Conservation (phyloP, 2,113 vertebrate species). For the Lipophrys pholis region DNA sequence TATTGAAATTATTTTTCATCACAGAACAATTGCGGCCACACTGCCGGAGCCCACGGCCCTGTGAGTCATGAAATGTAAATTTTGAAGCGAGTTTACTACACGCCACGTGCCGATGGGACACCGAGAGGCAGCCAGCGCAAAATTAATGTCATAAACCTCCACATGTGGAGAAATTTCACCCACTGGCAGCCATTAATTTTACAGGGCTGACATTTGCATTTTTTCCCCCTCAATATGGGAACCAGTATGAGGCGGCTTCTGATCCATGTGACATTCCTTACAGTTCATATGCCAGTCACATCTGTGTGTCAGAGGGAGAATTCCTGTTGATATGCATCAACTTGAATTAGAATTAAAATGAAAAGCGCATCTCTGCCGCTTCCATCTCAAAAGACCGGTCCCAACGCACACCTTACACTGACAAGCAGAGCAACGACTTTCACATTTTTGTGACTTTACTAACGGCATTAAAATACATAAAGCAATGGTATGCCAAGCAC, state of each 20-base stretch:
- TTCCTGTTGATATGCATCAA: too few relatives aligned
- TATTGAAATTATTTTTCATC: not conserved
- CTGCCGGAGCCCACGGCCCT: not conserved
- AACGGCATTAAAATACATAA: constrained; percentile 10
- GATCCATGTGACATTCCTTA: not conserved
- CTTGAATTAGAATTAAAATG: too few relatives aligned
- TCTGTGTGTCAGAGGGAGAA: too few relatives aligned
- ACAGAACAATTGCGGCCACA: not conserved
- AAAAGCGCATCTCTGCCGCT: too few relatives aligned
- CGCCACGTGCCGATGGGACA: constrained; percentile 17
- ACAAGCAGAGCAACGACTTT: too few relatives aligned
- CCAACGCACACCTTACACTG: too few relatives aligned
- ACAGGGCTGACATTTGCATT: constrained; percentile 43
- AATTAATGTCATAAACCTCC: constrained; percentile 51
- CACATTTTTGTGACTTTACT: too few relatives aligned
- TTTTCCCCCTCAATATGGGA: constrained; percentile 20
- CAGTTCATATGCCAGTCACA: not conserved
- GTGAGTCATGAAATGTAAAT: constrained; percentile 7
- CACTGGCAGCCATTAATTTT: constrained; percentile 40
- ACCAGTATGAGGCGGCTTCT: not conserved
- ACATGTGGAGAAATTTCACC: constrained; percentile 19
- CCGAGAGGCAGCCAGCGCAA: constrained; percentile 8
- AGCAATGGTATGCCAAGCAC: not conserved
- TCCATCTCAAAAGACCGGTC: too few relatives aligned
- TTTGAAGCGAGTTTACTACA: constrained; percentile 21